Base-by-base conservation (phyloP, 2,888 invertebrate species). In the Hemicrepidius hirtus region DNA sequence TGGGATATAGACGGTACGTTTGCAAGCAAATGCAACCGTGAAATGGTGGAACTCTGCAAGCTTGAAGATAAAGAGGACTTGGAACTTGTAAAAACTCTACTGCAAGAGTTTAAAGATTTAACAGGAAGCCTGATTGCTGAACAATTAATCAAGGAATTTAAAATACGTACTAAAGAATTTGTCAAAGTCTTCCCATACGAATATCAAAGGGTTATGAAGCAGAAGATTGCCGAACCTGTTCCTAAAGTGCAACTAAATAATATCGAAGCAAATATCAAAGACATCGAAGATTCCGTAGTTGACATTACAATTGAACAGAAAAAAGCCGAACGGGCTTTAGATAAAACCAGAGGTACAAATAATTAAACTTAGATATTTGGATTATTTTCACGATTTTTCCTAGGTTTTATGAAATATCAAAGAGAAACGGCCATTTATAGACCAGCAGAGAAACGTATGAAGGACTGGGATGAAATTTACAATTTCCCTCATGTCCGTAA, bases 391-490 rank as follows among this genome's bases (percentile, higher is more conserved):
- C n/a, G n/a, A n/a, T n/a, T n/a, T 5, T 44, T 44, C 16, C 1
- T 95, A 79, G 98, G 99, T 71, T 99, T 99, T 87, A 94, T 99
- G 85, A 98, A 98, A 84, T 99, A 99, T 88, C 93, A 94, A 68
- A 92, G 99, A 68, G 97, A 98, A 84, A 93, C 92, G 0, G 90
- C 91, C 0, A 88, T 95, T 79, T 99, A 99, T 88, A 92, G 99
- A 0, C 91, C 94, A 40, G 94, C 95, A 0, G 94, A 92, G 65
- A 93, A 93, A 79, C 92, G 99, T 0, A 87, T 95, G 78, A 92
- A 95, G 75, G 99, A 99, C 87, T 99, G 98, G 98, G 93, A 96
- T 76, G 99, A 99, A 89, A 96, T 99, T 77, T 98, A 97, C 88
- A 95, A 97, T 85, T 93, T 93, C 82, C 89, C 89, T 13, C 93